Percentiles rank a stretch among this genome's conserved stretches.
Conservation (phyloP, 2,888 invertebrate genomes). For the Clunio marinus region DNA sequence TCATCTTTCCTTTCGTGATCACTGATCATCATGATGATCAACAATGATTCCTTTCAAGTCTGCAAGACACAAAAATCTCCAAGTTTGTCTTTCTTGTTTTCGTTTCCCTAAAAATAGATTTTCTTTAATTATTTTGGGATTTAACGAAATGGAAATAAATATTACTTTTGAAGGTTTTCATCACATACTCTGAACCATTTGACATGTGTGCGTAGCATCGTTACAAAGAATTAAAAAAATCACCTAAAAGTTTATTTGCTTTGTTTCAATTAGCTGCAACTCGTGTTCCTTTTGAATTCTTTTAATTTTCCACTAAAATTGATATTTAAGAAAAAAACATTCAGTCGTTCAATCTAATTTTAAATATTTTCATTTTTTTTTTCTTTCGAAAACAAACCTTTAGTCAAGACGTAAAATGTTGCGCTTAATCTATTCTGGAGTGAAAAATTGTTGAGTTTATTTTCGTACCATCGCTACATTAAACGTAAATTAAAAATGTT, state of each 20-base stretch:
- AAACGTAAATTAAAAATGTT: not conserved
- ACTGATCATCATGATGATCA: not conserved
- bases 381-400: not conserved
- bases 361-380: constrained; percentile 11
- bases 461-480: constrained; percentile 17
- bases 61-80: constrained; percentile 8
- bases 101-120: constrained; percentile 26
- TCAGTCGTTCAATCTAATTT: constrained; percentile 7
- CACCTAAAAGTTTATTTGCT: too few species aligned
- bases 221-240: too few species aligned
- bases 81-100: constrained; percentile 7
- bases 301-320: not conserved
- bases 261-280: not conserved
- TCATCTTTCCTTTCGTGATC: too few species aligned
- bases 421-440: constrained; percentile 19
- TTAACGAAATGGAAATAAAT: constrained; percentile 27
- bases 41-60: not conserved
- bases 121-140: constrained; percentile 37
- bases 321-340: constrained; percentile 6
- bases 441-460: constrained; percentile 29
- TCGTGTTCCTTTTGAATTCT: not conserved
- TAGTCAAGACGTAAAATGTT: constrained; percentile 25
- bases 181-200: not conserved
- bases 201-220: not conserved
- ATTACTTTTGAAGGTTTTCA: constrained; percentile 3